Conservation (phyloP, 1,140 invertebrate genomes). For the Harpegnathos saltator region DNA sequence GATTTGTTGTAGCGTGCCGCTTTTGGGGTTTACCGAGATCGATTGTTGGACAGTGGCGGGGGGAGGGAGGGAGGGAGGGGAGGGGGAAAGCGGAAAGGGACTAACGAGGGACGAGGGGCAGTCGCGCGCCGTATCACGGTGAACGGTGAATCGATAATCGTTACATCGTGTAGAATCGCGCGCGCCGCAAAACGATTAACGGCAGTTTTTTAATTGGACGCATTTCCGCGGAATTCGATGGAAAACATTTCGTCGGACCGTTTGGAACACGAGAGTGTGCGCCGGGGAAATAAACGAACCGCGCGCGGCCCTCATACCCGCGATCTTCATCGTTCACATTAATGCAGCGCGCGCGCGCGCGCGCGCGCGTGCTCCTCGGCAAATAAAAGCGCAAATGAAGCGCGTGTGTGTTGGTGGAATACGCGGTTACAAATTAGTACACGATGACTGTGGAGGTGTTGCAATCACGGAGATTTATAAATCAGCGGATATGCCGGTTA, state of each 20-base stretch:
- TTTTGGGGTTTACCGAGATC: constrained; percentile 18
- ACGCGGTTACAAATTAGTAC: not conserved
- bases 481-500: not conserved
- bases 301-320: not conserved
- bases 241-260: constrained; percentile 26
- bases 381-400: constrained; percentile 40
- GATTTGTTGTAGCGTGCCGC: constrained; percentile 18
- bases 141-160: constrained; percentile 38
- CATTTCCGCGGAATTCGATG: constrained; percentile 35
- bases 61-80: not conserved
- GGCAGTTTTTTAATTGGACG: constrained; percentile 55
- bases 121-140: not conserved
- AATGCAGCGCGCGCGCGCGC: not conserved
- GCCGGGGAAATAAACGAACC: constrained; percentile 21
- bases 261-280: constrained; percentile 7
- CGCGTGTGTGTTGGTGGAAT: not conserved
- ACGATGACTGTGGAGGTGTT: not conserved
- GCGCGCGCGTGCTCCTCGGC: not conserved
- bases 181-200: constrained; percentile 39
- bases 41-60: not conserved
- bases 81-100: too few relatives aligned
- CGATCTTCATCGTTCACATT: constrained; percentile 33
- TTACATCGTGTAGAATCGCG: constrained; percentile 34
- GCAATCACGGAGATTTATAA: constrained; percentile 10
- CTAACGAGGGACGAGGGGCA: too few relatives aligned